These are phyloP conservation scores for Proterorhinus semilunaris DNA, from an alignment of 2,113 vertebrate species.

Conservation along the genomic window DNA sequence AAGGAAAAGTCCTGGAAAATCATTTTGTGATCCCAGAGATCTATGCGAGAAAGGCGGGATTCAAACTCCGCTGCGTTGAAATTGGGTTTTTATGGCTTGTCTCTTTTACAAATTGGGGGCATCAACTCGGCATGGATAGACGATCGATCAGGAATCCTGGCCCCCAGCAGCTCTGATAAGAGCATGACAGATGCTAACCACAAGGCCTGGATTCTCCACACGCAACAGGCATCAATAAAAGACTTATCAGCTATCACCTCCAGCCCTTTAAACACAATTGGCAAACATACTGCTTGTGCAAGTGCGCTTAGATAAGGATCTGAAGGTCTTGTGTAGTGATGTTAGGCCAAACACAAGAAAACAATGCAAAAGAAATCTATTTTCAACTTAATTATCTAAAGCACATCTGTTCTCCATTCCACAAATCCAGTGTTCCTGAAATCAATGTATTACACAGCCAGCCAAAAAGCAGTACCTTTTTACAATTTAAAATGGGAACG, in stretches of 20 bases:
- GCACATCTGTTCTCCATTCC: constrained; percentile 52
- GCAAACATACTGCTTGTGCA: constrained; percentile 1
- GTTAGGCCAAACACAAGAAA: constrained; percentile 23
- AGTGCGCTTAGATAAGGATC: constrained; percentile 19
- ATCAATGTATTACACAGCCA: constrained; percentile 40
- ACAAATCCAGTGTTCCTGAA: constrained; percentile 26
- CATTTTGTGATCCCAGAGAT: constrained; percentile 41
- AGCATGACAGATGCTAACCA: constrained; percentile 66
- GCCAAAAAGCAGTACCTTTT: constrained; percentile 34
- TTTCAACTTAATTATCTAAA: constrained; percentile 35
- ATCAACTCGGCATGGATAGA: constrained; percentile 32
- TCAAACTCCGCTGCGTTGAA: constrained; percentile 8
- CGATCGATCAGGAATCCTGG: constrained; percentile 54
- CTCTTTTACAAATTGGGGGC: constrained; percentile 43
- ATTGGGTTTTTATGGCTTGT: constrained; percentile 33
- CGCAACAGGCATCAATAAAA: constrained; percentile 37
- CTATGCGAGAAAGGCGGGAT: constrained; percentile 25
- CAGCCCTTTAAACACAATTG: constrained; percentile 19
- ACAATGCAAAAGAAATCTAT: constrained; percentile 22
- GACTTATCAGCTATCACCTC: constrained; percentile 32
- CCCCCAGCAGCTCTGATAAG: constrained; percentile 60
- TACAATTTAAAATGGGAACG: constrained; percentile 59
- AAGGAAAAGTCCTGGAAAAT: background rate
- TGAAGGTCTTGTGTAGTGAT: constrained; percentile 25
- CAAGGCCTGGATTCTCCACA: constrained; percentile 45